Conservation (phyloP, 1,140 invertebrate genomes). For the Ylistrum balloti region DNA sequence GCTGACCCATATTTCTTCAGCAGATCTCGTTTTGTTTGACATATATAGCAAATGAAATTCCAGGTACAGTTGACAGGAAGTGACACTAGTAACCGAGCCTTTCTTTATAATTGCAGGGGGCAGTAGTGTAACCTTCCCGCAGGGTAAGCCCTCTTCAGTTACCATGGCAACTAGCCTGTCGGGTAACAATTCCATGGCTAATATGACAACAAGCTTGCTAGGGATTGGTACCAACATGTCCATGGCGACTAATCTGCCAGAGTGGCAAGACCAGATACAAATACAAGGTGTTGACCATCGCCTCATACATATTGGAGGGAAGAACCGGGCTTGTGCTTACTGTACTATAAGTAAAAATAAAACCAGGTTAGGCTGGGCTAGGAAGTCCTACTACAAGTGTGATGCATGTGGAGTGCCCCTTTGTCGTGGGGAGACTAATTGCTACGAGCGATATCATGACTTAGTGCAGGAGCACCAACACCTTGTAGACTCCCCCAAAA, state of each 20-base stretch:
- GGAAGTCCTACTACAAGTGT: slow-evolving; percentile 53
- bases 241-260: background rate
- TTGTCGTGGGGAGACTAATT: slow-evolving; percentile 45
- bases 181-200: background rate
- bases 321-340: slow-evolving; percentile 42
- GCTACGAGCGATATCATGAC: slow-evolving; percentile 50
- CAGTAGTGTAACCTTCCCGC: slow-evolving; percentile 4
- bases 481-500: slow-evolving; percentile 6
- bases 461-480: slow-evolving; percentile 6
- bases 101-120: slow-evolving; percentile 42
- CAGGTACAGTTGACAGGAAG: background rate
- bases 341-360: slow-evolving; percentile 45
- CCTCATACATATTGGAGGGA: background rate
- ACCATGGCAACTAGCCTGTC: slow-evolving; percentile 41
- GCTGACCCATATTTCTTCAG: background rate
- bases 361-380: slow-evolving; percentile 47
- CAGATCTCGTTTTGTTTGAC: background rate
- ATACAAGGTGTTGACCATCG: slow-evolving; percentile 15
- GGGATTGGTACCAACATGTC: background rate
- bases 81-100: slow-evolving; percentile 45
- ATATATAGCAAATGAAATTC: too few species aligned
- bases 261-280: slow-evolving; percentile 18
- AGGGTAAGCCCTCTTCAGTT: slow-evolving; percentile 29
- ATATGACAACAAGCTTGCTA: background rate
- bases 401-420: slow-evolving; percentile 53